Percentiles rank a stretch among this genome's conserved stretches.
These are phyloP conservation scores for Parotocinclus haroldoi DNA, from an alignment of 2,797 vertebrate genomes.

Conservation along the genomic window DNA sequence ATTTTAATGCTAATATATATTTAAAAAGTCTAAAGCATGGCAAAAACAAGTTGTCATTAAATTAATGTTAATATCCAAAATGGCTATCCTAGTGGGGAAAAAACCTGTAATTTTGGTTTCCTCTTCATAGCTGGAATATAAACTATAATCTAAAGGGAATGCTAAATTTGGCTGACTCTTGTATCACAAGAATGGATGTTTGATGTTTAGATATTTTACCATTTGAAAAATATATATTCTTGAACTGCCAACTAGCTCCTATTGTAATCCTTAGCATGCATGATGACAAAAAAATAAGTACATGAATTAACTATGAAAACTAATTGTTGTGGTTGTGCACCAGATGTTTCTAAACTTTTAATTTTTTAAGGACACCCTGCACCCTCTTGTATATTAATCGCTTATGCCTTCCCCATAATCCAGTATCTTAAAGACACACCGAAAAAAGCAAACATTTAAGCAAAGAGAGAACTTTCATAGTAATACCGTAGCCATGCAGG, in stretches of 20 bases:
- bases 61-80: conserved; percentile 70
- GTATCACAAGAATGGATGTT: conserved; percentile 98
- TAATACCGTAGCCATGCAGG: conserved; percentile 82
- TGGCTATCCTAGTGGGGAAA: conserved; percentile 72
- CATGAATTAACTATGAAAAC: conserved; percentile 80
- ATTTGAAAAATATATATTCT: conserved; percentile 89
- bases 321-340: conserved; percentile 99
- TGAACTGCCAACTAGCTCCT: conserved; percentile 92
- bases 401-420: conserved; percentile 89
- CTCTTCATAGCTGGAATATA: conserved; percentile 76
- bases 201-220: conserved; percentile 97
- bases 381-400: conserved; percentile 62
- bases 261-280: conserved; percentile 99
- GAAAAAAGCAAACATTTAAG: conserved; percentile 45
- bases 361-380: conserved; percentile 72
- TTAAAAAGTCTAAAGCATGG: conserved; percentile 61
- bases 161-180: conserved; percentile 95
- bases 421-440: conserved; percentile 95
- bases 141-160: conserved; percentile 83
- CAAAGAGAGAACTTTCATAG: conserved; percentile 57
- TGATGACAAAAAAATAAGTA: conserved; percentile 80
- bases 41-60: conserved; percentile 63
- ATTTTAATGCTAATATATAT: conserved; percentile 60
- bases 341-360: conserved; percentile 95
- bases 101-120: conserved; percentile 70